These are phyloP conservation scores for Melanerpes aurifrons DNA, from an alignment of 2,113 vertebrate genomes.

Conservation along the genomic window DNA sequence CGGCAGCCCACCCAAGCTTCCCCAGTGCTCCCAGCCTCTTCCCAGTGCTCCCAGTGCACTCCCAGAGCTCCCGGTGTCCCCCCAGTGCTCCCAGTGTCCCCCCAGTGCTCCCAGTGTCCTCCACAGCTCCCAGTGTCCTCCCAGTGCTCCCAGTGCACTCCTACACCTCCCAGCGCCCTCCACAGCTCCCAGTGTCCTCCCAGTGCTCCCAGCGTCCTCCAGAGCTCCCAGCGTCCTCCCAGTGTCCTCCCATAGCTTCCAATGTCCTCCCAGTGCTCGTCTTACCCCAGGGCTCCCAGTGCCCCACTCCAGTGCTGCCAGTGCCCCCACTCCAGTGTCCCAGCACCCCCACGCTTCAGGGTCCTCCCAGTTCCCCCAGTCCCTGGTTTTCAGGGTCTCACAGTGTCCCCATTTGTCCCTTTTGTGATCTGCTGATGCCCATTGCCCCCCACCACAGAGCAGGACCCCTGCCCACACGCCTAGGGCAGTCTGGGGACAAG, in stretches of 20 bases:
- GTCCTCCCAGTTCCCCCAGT: neutral
- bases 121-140: neutral
- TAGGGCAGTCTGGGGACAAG: no score
- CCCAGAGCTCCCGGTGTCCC: neutral
- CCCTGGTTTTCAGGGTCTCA: neutral
- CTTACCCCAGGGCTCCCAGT: neutral
- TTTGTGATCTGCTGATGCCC: fast-evolving
- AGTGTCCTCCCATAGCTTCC: no score
- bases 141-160: neutral
- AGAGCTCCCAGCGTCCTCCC: neutral
- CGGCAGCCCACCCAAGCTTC: fast-evolving
- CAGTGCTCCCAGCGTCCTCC: neutral
- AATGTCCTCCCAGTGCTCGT: no score
- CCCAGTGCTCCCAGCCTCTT: neutral
- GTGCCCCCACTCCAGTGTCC: neutral
- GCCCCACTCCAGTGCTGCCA: neutral
- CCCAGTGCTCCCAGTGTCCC: neutral
- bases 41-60: neutral
- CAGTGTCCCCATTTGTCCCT: fast-evolving
- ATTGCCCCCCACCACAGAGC: fast-evolving
- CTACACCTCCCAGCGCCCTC: no score
- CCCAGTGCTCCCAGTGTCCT: neutral
- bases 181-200: neutral
- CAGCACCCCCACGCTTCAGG: neutral
- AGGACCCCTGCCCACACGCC: neutral